phyloP scores from a whole-genome alignment of 2,888 invertebrate genomes.

The Coelopa pilipes region DNA sequence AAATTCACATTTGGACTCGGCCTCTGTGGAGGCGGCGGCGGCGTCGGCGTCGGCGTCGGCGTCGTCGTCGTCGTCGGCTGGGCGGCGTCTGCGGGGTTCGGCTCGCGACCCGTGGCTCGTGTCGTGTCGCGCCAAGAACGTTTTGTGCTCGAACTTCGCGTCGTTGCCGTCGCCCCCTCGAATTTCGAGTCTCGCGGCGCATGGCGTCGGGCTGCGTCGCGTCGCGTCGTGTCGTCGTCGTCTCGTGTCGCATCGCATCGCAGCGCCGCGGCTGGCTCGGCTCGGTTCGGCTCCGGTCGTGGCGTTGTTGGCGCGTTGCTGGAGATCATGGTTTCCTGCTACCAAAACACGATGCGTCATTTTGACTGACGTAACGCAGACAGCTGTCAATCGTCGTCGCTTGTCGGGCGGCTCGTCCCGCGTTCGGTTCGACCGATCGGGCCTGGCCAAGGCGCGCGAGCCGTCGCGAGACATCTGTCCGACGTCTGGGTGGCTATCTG shows the following conservation, averaged over 20 bases:
- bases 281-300: slow-evolving; percentile 19
- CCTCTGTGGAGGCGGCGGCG: slow-evolving; percentile 11
- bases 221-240: slow-evolving; percentile 28
- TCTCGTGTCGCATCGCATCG: slow-evolving; percentile 15
- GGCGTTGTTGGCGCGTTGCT: slow-evolving; percentile 43
- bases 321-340: slow-evolving; percentile 65
- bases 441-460: background rate
- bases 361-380: slow-evolving; percentile 68
- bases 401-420: background rate
- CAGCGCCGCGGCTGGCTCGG: too few relatives aligned
- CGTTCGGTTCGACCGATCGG: background rate
- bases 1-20: slow-evolving; percentile 5
- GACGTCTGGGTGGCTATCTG: background rate
- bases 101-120: background rate
- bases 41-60: background rate
- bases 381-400: slow-evolving; percentile 65
- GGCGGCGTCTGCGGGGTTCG: background rate
- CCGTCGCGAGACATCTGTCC: background rate
- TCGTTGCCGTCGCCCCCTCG: too few relatives aligned
- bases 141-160: slow-evolving; percentile 8
- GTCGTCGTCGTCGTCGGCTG: background rate
- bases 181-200: background rate
- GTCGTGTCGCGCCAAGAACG: slow-evolving; percentile 12
- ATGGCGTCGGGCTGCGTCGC: slow-evolving; percentile 20
- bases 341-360: slow-evolving; percentile 68